Evolutionary conservation across 2,797 vertebrate species (phyloP).

Genomic region (Bryconaethiops microstoma): DNA sequence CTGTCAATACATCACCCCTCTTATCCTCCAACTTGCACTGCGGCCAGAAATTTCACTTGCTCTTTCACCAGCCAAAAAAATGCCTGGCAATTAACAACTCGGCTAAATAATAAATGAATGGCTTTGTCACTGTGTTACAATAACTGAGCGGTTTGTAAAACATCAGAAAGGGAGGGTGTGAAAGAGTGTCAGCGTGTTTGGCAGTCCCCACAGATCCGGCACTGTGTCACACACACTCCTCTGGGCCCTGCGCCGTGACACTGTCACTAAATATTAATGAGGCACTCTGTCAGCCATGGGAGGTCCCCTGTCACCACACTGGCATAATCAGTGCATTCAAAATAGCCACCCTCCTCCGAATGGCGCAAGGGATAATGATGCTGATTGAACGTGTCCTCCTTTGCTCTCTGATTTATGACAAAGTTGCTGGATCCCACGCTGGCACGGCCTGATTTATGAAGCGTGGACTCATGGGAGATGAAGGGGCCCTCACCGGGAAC

Average conservation of each 20-base stretch:
- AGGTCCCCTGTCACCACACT: constrained; percentile 56
- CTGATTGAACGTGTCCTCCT: constrained; percentile 54
- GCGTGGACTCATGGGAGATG: constrained; percentile 21
- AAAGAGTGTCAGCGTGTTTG: constrained; percentile 29
- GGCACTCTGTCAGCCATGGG: constrained; percentile 57
- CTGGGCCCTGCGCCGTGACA: constrained; percentile 48
- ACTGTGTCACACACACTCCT: constrained; percentile 48
- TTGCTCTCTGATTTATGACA: constrained; percentile 55
- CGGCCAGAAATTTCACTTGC: neutral
- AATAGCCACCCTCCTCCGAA: constrained; percentile 51
- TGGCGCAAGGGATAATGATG: constrained; percentile 52
- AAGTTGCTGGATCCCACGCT: constrained; percentile 38
- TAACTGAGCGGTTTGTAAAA: constrained; percentile 58
- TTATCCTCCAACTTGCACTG: constrained; percentile 21
- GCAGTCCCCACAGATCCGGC: constrained; percentile 43
- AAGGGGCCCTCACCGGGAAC: constrained; percentile 28
- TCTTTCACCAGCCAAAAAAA: neutral
- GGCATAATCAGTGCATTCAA: constrained; percentile 61
- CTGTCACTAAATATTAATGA: constrained; percentile 63
- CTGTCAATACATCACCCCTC: constrained; percentile 36
- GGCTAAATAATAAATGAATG: constrained; percentile 42
- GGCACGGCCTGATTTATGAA: constrained; percentile 49
- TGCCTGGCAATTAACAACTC: constrained; percentile 20
- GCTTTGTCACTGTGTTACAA: constrained; percentile 20
- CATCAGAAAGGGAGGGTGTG: constrained; percentile 44